phyloP scores from a whole-genome alignment of 2,888 invertebrate species.

The Nebria salina region DNA sequence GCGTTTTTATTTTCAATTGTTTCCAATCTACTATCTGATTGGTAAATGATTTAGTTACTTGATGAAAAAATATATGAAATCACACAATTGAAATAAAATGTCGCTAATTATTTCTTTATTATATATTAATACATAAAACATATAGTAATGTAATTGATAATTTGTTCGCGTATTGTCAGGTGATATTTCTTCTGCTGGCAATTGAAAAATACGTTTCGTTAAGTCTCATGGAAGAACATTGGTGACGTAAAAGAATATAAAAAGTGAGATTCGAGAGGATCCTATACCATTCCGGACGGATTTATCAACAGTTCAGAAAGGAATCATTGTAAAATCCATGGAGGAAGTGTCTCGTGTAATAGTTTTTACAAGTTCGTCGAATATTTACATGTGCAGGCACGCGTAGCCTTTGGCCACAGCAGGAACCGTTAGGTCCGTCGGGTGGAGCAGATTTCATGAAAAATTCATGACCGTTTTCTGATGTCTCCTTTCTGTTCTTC shows the following conservation, averaged over 20 bases:
- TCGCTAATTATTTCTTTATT: too few relatives aligned
- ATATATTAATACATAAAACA: too few relatives aligned
- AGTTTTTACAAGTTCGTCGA: constrained; percentile 30
- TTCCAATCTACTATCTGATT: too few relatives aligned
- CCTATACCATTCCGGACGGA: not conserved
- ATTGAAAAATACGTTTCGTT: not conserved
- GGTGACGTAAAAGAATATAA: not conserved
- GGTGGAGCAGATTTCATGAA: constrained; percentile 30
- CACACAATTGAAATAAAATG: too few relatives aligned
- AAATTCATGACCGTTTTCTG: constrained; percentile 31
- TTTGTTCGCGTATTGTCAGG: not conserved
- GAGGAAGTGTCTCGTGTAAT: constrained; percentile 23
- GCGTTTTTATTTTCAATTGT: too few relatives aligned
- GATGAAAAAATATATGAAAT: too few relatives aligned
- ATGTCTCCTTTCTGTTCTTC: constrained; percentile 21
- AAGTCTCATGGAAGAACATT: not conserved
- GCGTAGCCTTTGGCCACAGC: constrained; percentile 27
- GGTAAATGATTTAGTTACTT: too few relatives aligned
- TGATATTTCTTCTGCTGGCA: not conserved
- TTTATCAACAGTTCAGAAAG: constrained; percentile 1
- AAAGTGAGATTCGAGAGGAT: not conserved
- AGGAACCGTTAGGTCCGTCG: constrained; percentile 21
- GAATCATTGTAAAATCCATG: not conserved
- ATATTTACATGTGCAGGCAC: constrained; percentile 36
- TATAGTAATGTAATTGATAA: too few relatives aligned